Percentiles rank a stretch among this genome's conserved stretches.
These are phyloP conservation scores for Pentalonia nigronervosa DNA, from an alignment of 1,140 invertebrate genomes.

Conservation along the genomic window DNA sequence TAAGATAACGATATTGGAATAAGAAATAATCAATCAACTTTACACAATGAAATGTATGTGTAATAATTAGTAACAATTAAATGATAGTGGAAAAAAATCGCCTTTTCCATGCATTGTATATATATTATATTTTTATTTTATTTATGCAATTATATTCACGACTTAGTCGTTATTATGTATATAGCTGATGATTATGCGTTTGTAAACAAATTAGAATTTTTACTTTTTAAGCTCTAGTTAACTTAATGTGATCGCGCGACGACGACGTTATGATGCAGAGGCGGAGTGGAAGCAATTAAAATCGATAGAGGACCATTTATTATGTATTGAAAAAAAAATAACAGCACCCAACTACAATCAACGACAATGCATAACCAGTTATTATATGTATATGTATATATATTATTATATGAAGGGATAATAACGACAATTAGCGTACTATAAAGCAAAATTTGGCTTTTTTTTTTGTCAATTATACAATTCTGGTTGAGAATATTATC, in stretches of 20 bases:
- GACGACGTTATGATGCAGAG: not conserved
- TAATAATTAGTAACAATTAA: not conserved
- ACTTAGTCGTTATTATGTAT: not conserved
- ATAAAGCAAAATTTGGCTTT: not conserved
- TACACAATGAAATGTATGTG: not conserved
- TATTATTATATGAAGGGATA: not conserved
- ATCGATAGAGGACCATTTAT: not conserved
- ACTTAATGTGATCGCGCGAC: not conserved
- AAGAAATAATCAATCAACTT: not conserved
- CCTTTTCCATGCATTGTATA: not conserved
- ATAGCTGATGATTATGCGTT: not conserved
- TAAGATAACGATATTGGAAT: not conserved
- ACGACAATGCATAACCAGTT: conserved; percentile 4
- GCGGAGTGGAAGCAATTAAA: not conserved
- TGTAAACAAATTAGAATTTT: not conserved
- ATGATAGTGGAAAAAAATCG: not conserved
- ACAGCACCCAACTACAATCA: not conserved
- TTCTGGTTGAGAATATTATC: not conserved
- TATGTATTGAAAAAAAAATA: not conserved
- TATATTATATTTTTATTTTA: not conserved
- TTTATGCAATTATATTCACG: not conserved
- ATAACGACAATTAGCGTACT: not conserved
- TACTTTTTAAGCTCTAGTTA: not conserved
- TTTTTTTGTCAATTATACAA: not conserved
- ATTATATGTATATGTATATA: too few relatives aligned